A percentile compares a stretch with the other conserved stretches of the same genome.
These are phyloP conservation scores for Oxystoma pomonae DNA, from an alignment of 2,888 invertebrate species.

Conservation along the genomic window DNA sequence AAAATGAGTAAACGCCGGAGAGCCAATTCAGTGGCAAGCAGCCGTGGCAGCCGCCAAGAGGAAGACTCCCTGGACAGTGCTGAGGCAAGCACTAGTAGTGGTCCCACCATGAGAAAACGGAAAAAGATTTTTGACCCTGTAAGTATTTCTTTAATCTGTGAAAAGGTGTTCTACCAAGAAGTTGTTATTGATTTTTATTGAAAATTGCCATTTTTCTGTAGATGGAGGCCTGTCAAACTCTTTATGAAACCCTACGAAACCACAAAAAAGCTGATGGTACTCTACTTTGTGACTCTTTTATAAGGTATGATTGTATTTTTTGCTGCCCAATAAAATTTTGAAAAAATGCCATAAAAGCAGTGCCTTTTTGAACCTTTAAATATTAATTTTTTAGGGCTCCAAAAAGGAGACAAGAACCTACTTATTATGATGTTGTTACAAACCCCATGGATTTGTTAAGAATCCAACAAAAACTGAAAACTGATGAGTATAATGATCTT, in stretches of 20 bases:
- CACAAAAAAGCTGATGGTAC: constrained; percentile 90
- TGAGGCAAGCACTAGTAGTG: constrained; percentile 51
- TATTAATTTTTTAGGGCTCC: constrained; percentile 74
- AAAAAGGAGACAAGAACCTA: constrained; percentile 87
- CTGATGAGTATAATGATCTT: constrained; percentile 92
- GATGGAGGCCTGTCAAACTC: constrained; percentile 83
- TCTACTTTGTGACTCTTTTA: constrained; percentile 88
- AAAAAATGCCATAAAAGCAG: neutral
- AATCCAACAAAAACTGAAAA: constrained; percentile 95
- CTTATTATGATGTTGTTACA: constrained; percentile 86
- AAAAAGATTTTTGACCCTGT: constrained; percentile 75
- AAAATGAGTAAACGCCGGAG: constrained; percentile 75
- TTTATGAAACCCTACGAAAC: constrained; percentile 88
- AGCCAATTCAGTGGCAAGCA: constrained; percentile 80
- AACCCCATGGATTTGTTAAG: constrained; percentile 93
- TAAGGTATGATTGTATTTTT: no score
- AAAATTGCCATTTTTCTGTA: no score
- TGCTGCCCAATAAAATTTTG: no score
- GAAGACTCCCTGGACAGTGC: constrained; percentile 69
- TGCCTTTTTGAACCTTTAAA: no score
- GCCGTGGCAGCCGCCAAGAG: constrained; percentile 60
- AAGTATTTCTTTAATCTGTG: no score
- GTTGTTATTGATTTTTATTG: constrained; percentile 5
- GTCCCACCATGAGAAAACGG: constrained; percentile 54
- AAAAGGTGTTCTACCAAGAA: constrained; percentile 8